Evolutionary conservation across 2,888 invertebrate genomes (phyloP), one percentile per base, ranked within the genome.

Genomic region (Drosophila demipolita): DNA sequence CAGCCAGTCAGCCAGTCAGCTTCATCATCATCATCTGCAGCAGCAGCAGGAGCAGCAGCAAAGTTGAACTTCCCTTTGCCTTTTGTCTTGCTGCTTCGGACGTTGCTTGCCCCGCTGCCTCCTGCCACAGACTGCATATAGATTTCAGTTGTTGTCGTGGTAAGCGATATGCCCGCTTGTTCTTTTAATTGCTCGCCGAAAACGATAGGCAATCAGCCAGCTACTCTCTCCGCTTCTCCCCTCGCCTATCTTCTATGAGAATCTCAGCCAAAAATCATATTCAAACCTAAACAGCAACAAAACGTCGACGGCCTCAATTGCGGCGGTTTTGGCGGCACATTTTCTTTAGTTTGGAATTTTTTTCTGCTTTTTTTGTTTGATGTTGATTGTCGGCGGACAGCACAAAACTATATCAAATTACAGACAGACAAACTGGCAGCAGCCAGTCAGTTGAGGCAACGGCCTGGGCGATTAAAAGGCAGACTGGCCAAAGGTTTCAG

Each of bases 151-250:
- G 60, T 53, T 66, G 62, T 62, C 53, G 45, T 66, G 87, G 90
- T 90, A 90, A 90, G 75, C 91, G 87, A 90, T 91, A 87, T 75
- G 81, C 49, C 69, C 77, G 86, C 91, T 91, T 89, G 89, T 89
- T 88, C 89, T 91, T 91, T 89, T 89, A 90, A 90, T 91, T 91
- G 90, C 87, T 87, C 71, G 66, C 68, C 73, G 85, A 72, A 76
- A 90, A 84, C 87, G 90, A 89, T 89, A 86, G 90, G 90, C 82
- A 89, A 86, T 86, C 90, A 77, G 69, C 67, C 62, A 58, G 62
- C 48, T 49, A 42, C 32, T 52, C 62, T 36, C 26, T 7, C 36
- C 35, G 36, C 54, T n/a, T 6, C 54, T 54, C 40, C 7, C 20
- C 42, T 42, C n/a, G 11, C 7, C 3, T 4, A 29, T 20, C 53